Conservation (phyloP, 2,113 vertebrate genomes). For the Prunella fulvescens region DNA sequence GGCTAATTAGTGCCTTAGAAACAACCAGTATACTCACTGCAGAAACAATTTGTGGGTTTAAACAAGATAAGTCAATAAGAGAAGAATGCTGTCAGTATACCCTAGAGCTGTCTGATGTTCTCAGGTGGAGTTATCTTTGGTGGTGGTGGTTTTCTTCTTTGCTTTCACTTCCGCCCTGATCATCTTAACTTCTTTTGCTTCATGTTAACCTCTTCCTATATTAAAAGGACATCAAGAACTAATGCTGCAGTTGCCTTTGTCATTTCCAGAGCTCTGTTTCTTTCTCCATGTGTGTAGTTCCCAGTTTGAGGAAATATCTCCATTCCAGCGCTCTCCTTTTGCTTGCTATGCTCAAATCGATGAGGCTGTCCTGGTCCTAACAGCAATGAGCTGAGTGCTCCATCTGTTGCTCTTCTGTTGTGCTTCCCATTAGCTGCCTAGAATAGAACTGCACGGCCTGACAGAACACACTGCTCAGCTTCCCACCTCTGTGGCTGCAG, state of each 20-base stretch:
- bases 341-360: not conserved
- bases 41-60: conserved; percentile 12
- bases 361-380: not conserved
- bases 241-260: not conserved
- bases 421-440: conserved; percentile 28
- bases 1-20: conserved; percentile 9
- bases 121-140: not conserved
- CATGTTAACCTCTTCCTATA: not conserved
- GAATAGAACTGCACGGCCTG: conserved; percentile 27
- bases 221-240: not conserved
- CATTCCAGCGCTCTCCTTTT: not conserved
- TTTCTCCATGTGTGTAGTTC: not conserved
- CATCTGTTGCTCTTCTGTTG: conserved; percentile 11
- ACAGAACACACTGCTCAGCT: not conserved
- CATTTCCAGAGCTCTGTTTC: not conserved
- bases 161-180: not conserved
- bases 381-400: not conserved
- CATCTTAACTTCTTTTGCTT: not conserved
- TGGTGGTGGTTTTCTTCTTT: not conserved
- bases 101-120: not conserved
- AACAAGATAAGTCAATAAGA: not conserved
- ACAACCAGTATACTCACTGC: not conserved
- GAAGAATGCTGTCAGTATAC: not conserved
- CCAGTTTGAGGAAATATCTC: not conserved
- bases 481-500: not conserved